Evolutionary conservation across 1,140 invertebrate species (phyloP).

Genomic region (Zeugodacus cucurbitae): DNA sequence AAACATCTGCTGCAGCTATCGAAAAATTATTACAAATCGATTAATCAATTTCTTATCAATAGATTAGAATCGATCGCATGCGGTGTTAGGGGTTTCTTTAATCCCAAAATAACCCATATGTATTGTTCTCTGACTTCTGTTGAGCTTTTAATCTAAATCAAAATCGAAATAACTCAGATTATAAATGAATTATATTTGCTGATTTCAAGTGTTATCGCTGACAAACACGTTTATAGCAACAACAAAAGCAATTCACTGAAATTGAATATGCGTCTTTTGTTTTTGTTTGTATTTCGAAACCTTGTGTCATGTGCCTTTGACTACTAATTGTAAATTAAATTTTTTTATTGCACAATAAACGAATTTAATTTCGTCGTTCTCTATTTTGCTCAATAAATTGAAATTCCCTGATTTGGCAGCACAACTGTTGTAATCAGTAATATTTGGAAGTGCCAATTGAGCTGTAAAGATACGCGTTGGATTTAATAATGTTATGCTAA

Average conservation of each 20-base stretch:
- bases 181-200: constrained; percentile 32
- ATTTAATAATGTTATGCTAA: no score
- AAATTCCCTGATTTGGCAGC: no score
- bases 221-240: not conserved
- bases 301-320: not conserved
- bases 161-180: constrained; percentile 30
- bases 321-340: not conserved
- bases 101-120: not conserved
- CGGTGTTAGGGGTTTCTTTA: not conserved
- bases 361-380: not conserved
- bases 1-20: no score
- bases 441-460: no score
- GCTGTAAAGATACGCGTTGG: no score
- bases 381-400: no score
- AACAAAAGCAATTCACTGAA: not conserved
- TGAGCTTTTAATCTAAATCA: not conserved
- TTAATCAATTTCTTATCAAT: no score
- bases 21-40: no score
- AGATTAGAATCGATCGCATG: not conserved
- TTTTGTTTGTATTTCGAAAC: not conserved
- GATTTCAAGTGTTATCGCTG: not conserved
- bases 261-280: not conserved
- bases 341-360: not conserved
- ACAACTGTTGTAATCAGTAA: no score
- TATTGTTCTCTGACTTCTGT: not conserved